A percentile compares a stretch with the other conserved stretches of the same genome.
Evolutionary conservation across 2,888 invertebrate genomes (phyloP).

Genomic region (Lutraria lutraria): DNA sequence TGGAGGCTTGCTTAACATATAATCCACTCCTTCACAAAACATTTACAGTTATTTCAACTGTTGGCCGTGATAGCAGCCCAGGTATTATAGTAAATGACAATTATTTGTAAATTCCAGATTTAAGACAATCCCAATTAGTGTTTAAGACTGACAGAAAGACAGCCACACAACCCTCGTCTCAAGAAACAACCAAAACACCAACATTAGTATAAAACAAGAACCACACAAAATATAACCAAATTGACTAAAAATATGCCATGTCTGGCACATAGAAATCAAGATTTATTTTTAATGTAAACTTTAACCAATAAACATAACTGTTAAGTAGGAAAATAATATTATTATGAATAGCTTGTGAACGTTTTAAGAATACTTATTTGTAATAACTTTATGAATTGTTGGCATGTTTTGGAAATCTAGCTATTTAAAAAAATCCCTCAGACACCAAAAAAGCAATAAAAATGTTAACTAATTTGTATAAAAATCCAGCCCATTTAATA

Average conservation of each 20-base stretch:
- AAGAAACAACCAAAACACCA: not conserved
- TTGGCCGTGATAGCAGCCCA: not conserved
- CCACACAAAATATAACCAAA: not conserved
- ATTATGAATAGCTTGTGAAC: too few relatives aligned
- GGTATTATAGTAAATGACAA: conserved; percentile 8
- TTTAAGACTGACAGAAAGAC: not conserved
- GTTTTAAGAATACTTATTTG: too few relatives aligned
- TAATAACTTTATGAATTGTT: too few relatives aligned
- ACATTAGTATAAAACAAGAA: not conserved
- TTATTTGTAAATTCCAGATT: conserved; percentile 5
- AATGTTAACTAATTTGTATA: too few relatives aligned
- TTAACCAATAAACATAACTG: too few relatives aligned
- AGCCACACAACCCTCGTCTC: not conserved
- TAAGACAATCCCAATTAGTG: conserved; percentile 8
- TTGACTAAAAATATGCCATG: not conserved
- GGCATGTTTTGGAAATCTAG: too few relatives aligned
- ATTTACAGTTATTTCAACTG: not conserved
- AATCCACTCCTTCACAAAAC: not conserved
- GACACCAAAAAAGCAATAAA: too few relatives aligned
- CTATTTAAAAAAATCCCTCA: too few relatives aligned
- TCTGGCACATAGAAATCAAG: not conserved
- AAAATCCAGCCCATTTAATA: too few relatives aligned
- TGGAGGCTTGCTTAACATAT: too few relatives aligned
- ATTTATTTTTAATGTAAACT: not conserved
- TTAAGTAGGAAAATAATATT: too few relatives aligned